phyloP scores from a whole-genome alignment of 2,888 invertebrate genomes.

The Loripinus fragilis region DNA sequence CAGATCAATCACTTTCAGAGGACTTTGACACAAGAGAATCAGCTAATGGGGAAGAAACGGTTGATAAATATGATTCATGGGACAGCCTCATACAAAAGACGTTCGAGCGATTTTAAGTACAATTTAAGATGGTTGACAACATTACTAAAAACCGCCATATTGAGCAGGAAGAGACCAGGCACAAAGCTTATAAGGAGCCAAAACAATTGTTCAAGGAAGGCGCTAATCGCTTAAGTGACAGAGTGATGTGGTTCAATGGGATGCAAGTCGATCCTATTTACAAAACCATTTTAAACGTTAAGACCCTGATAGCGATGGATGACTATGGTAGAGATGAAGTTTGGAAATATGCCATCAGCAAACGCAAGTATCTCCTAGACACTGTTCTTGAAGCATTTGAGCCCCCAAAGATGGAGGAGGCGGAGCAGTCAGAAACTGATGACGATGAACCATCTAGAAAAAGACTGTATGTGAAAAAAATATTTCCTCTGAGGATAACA shows the following conservation, averaged over 20 bases:
- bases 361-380: too few species aligned
- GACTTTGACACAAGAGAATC: background rate
- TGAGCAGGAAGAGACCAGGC: background rate
- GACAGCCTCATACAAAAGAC: conserved; percentile 11
- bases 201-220: background rate
- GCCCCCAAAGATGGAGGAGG: too few species aligned
- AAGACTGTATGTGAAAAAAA: too few species aligned
- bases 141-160: background rate
- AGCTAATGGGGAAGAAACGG: too few species aligned
- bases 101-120: background rate
- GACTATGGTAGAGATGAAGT: conserved; percentile 15
- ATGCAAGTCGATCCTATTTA: background rate
- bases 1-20: too few species aligned
- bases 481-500: too few species aligned
- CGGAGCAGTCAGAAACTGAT: background rate
- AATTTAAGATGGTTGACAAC: background rate
- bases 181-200: background rate
- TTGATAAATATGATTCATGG: too few species aligned
- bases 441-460: background rate
- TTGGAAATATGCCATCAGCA: too few species aligned
- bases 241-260: conserved; percentile 17
- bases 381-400: conserved; percentile 6
- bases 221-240: background rate
- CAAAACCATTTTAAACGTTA: conserved; percentile 7
- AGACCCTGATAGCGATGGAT: background rate